These are phyloP conservation scores for Calycopis cecrops DNA, from an alignment of 1,140 invertebrate species.

Conservation along the genomic window DNA sequence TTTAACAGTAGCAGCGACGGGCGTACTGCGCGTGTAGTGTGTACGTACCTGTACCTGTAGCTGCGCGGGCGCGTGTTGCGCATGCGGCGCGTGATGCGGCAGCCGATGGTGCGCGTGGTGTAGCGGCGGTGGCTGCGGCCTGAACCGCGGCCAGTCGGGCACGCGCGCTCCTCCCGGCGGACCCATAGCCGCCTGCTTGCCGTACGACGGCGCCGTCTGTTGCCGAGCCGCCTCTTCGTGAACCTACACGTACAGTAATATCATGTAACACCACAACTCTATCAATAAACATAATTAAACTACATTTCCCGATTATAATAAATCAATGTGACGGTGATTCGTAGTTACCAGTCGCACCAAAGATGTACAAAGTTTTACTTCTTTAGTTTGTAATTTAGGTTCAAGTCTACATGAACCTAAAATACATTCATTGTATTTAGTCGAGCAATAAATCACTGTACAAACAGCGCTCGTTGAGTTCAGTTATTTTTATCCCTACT, in stretches of 20 bases:
- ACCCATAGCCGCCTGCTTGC: conserved; percentile 74
- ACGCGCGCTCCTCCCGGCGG: conserved; percentile 47
- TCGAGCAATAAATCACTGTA: no score
- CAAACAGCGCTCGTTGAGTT: no score
- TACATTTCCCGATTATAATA: no score
- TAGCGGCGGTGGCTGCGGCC: conserved; percentile 57
- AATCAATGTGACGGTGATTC: no score
- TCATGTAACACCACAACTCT: background rate
- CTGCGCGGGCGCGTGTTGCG: conserved; percentile 36
- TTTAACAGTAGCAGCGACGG: no score
- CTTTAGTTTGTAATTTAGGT: no score
- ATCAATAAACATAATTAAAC: background rate
- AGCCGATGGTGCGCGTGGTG: conserved; percentile 46
- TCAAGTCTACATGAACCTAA: no score
- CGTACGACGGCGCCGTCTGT: conserved; percentile 84
- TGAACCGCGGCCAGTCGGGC: conserved; percentile 41
- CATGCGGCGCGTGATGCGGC: conserved; percentile 63
- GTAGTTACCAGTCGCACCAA: no score
- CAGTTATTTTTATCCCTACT: no score
- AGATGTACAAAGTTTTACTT: no score
- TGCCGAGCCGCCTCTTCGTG: conserved; percentile 92
- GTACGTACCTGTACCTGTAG: conserved; percentile 28
- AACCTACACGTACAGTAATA: conserved; percentile 78
- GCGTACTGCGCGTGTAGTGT: no score
- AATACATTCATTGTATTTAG: no score